Evolutionary conservation across 2,888 invertebrate species (phyloP), one percentile per base, ranked within the genome.

Genomic region (Cenopis cana): DNA sequence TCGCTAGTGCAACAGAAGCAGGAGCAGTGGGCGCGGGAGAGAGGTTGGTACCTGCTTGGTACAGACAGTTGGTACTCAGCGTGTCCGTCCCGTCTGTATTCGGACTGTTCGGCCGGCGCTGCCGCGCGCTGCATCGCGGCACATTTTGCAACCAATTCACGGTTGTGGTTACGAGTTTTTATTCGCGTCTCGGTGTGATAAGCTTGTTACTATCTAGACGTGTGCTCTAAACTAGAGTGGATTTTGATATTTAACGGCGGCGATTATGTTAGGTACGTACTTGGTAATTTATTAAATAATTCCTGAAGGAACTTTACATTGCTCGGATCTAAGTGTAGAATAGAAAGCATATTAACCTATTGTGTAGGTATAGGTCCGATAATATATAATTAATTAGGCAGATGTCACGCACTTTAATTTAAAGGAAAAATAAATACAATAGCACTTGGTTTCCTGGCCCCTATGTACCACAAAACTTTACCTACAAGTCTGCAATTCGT

Each of bases 11-110:
- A 98, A 94, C 96, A 97, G 91, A 98, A 98, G 91, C 96, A 96
- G 88, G 94, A 96, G 83, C 98, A 98, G 95, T 98, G 98, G 98
- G 98, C 98, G 79, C 95, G 95, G 89, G 98, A 98, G 94, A 95
- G 96, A 95, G 98, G 98, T 98, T 94, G 84, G 92, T 90, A 88
- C 75, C n/a, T n/a, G n/a, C n/a, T n/a, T n/a, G n/a, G n/a, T n/a
- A n/a, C n/a, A n/a, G n/a, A n/a, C n/a, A n/a, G n/a, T 73, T 33
- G 74, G 65, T 38, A 36, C 62, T 50, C 18, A 29, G 68, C 59
- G 67, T 61, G 66, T 20, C 62, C 59, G 70, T 24, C 49, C 62
- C 59, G 70, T 24, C 49, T 46, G 68, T 52, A 69, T 55, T 68
- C 61, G 56, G 36, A 55, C 36, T 52, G 62, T 55, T 68, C 61